Evolutionary conservation across 1,140 invertebrate genomes (phyloP).

Genomic region (Pseudomyrmex concolor): DNA sequence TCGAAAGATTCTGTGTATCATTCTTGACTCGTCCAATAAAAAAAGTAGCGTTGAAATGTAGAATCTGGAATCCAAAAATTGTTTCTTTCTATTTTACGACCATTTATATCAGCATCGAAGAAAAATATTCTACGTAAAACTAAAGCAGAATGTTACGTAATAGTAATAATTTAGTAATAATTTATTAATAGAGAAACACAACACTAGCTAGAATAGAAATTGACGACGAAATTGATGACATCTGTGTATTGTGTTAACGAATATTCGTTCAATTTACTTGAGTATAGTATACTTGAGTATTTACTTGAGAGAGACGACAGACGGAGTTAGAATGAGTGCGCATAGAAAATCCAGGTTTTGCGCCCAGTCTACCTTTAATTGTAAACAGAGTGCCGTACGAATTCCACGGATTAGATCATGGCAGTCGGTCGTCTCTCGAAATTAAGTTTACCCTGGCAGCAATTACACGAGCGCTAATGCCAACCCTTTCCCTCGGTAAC

Average conservation of each 20-base stretch:
- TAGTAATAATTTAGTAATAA: background rate
- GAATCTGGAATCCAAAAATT: background rate
- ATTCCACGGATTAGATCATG: conserved; percentile 57
- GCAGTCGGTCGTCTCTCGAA: conserved; percentile 33
- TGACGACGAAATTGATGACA: background rate
- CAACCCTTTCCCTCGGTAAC: conserved; percentile 82
- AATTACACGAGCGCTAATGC: conserved; percentile 82
- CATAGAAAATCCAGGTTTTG: conserved; percentile 40
- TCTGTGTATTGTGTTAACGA: conserved; percentile 8
- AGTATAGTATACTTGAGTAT: background rate
- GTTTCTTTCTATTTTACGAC: background rate
- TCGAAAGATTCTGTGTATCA: background rate
- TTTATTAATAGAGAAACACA: background rate
- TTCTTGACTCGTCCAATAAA: too few relatives aligned
- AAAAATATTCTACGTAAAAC: background rate
- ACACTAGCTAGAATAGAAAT: background rate
- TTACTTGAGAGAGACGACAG: background rate
- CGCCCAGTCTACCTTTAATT: conserved; percentile 44
- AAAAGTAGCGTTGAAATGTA: background rate
- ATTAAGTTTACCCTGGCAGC: conserved; percentile 67
- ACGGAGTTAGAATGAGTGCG: conserved; percentile 1
- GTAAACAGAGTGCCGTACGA: conserved; percentile 51
- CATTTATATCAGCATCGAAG: background rate
- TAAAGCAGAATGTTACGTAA: background rate
- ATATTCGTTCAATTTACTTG: conserved; percentile 37